Evolutionary conservation across 1,140 invertebrate genomes (phyloP).

Genomic region (Tetramorium alpestre): DNA sequence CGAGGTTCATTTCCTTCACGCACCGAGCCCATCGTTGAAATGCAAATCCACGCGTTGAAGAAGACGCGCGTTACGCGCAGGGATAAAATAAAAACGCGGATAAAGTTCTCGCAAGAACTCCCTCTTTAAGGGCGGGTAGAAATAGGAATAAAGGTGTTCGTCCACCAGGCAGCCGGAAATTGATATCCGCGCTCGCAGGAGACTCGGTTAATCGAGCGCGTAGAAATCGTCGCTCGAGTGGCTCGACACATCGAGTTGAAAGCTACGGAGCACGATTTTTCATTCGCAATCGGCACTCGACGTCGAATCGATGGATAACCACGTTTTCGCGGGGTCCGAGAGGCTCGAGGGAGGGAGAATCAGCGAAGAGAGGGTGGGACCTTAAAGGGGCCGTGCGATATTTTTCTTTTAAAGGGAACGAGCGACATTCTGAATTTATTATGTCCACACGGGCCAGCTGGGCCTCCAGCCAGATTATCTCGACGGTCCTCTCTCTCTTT

Average conservation of each 20-base stretch:
- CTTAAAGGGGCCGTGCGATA: slow-evolving; percentile 68
- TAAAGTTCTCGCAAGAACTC: slow-evolving; percentile 43
- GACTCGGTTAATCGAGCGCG: slow-evolving; percentile 67
- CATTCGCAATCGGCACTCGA: slow-evolving; percentile 60
- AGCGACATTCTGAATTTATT: slow-evolving; percentile 71
- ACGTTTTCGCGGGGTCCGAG: slow-evolving; percentile 49
- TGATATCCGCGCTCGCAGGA: slow-evolving; percentile 64
- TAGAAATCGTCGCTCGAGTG: slow-evolving; percentile 58
- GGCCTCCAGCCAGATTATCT: slow-evolving; percentile 66
- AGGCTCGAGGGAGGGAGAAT: slow-evolving; percentile 32
- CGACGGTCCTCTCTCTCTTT: not conserved
- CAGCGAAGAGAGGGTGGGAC: slow-evolving; percentile 23
- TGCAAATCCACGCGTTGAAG: slow-evolving; percentile 37
- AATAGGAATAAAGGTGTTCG: slow-evolving; percentile 55
- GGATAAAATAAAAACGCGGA: slow-evolving; percentile 58
- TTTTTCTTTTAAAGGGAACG: slow-evolving; percentile 71
- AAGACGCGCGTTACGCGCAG: slow-evolving; percentile 16
- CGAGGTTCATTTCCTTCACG: slow-evolving; percentile 47
- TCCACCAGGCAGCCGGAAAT: slow-evolving; percentile 60
- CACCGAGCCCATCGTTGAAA: slow-evolving; percentile 34
- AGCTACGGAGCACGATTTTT: slow-evolving; percentile 62
- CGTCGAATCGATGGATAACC: slow-evolving; percentile 60
- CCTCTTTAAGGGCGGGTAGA: slow-evolving; percentile 7
- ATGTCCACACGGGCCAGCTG: slow-evolving; percentile 58
- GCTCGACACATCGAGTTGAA: slow-evolving; percentile 59